Conservation (phyloP, 2,113 vertebrate species). For the Ochotona princeps region DNA sequence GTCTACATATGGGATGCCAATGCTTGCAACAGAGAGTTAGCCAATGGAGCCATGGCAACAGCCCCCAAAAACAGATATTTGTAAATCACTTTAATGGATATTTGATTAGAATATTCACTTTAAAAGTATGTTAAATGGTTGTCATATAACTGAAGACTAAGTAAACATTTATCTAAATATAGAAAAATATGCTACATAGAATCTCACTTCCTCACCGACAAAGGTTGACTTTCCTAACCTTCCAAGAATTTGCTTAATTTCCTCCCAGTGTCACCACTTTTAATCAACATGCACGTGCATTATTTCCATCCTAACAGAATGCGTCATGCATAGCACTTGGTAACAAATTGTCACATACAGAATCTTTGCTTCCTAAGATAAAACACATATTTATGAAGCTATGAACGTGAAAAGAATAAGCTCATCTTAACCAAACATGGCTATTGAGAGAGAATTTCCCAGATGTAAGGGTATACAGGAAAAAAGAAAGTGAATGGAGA, state of each 20-base stretch:
- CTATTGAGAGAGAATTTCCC: neutral
- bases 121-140: conserved; percentile 70
- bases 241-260: conserved; percentile 48
- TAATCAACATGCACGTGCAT: conserved; percentile 13
- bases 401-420: conserved; percentile 62
- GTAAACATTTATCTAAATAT: conserved; percentile 72
- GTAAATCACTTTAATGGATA: conserved; percentile 48
- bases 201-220: conserved; percentile 63
- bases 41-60: no score
- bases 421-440: conserved; percentile 44
- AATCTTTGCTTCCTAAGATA: conserved; percentile 56
- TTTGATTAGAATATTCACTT: conserved; percentile 70
- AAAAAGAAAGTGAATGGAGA: neutral
- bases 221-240: conserved; percentile 74
- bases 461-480: neutral
- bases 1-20: no score
- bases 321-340: neutral
- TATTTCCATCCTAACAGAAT: conserved; percentile 17
- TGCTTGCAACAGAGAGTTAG: no score
- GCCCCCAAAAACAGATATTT: conserved; percentile 50
- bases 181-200: conserved; percentile 57
- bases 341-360: conserved; percentile 51
- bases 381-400: conserved; percentile 64
- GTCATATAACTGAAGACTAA: conserved; percentile 45
- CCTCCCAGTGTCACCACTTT: conserved; percentile 30